These are phyloP conservation scores for Drosophila subpulchrella DNA, from an alignment of 1,140 invertebrate species.

Conservation along the genomic window DNA sequence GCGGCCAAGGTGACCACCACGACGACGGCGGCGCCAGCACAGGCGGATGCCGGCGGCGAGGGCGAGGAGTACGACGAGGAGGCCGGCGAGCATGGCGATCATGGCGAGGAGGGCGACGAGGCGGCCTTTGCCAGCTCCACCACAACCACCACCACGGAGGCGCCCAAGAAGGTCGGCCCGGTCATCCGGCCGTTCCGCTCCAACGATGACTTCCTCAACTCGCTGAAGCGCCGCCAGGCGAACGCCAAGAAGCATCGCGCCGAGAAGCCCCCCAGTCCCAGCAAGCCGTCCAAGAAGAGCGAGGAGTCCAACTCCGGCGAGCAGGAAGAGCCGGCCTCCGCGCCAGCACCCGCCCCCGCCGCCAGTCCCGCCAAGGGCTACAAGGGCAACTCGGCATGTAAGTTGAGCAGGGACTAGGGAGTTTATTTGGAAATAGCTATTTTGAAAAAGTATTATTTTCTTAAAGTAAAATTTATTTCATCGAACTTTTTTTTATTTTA, in stretches of 20 bases:
- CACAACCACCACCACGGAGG: constrained; percentile 89
- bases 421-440: too few species aligned
- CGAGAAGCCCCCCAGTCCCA: constrained; percentile 68
- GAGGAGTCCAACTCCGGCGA: constrained; percentile 47
- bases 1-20: constrained; percentile 69
- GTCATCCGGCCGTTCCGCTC: constrained; percentile 89
- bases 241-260: constrained; percentile 85
- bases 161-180: constrained; percentile 87
- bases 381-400: constrained; percentile 75
- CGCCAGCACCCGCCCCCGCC: constrained; percentile 54
- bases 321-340: constrained; percentile 59
- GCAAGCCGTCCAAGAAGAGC: constrained; percentile 73
- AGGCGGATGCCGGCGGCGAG: constrained; percentile 56
- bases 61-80: constrained; percentile 84
- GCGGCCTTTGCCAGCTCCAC: constrained; percentile 77
- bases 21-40: constrained; percentile 67
- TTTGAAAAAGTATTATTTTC: too few species aligned
- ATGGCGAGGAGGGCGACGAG: constrained; percentile 84
- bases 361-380: constrained; percentile 65
- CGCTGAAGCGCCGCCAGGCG: constrained; percentile 87
- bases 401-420: constrained; percentile 27
- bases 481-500: too few species aligned
- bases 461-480: too few species aligned
- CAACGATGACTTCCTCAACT: constrained; percentile 89
- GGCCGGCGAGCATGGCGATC: constrained; percentile 72